Evolutionary conservation across 2,113 vertebrate genomes (phyloP).

Genomic region (Channa argus): DNA sequence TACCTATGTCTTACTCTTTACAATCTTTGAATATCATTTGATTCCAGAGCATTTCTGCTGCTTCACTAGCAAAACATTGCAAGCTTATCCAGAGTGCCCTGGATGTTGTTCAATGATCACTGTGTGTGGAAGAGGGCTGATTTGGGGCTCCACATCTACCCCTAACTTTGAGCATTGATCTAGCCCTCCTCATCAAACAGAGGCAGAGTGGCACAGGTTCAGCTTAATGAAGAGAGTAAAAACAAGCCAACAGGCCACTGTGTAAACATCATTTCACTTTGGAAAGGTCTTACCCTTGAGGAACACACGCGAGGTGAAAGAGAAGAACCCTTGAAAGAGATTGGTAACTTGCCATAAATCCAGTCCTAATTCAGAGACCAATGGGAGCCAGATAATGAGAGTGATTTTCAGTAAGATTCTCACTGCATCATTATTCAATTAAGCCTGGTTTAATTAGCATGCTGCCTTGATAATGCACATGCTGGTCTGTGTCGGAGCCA

Average conservation of each 20-base stretch:
- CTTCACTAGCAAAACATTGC: not conserved
- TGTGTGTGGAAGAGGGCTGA: constrained; percentile 17
- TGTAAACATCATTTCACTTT: constrained; percentile 78
- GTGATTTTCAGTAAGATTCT: constrained; percentile 61
- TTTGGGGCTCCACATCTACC: constrained; percentile 6
- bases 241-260: constrained; percentile 59
- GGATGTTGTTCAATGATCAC: constrained; percentile 9
- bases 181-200: constrained; percentile 17
- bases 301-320: constrained; percentile 75
- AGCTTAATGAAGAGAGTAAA: constrained; percentile 64
- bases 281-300: constrained; percentile 64
- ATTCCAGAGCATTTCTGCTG: constrained; percentile 3
- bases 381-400: constrained; percentile 72
- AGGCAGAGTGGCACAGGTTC: constrained; percentile 41
- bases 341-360: constrained; percentile 70
- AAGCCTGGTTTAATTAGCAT: constrained; percentile 69
- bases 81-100: constrained; percentile 1
- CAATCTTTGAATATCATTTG: constrained; percentile 16
- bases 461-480: constrained; percentile 43
- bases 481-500: constrained; percentile 53
- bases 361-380: constrained; percentile 56
- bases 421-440: constrained; percentile 69
- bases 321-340: constrained; percentile 76
- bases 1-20: constrained; percentile 36
- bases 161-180: not conserved